phyloP scores from a whole-genome alignment of 2,888 invertebrate genomes.

The Andricus curvator region DNA sequence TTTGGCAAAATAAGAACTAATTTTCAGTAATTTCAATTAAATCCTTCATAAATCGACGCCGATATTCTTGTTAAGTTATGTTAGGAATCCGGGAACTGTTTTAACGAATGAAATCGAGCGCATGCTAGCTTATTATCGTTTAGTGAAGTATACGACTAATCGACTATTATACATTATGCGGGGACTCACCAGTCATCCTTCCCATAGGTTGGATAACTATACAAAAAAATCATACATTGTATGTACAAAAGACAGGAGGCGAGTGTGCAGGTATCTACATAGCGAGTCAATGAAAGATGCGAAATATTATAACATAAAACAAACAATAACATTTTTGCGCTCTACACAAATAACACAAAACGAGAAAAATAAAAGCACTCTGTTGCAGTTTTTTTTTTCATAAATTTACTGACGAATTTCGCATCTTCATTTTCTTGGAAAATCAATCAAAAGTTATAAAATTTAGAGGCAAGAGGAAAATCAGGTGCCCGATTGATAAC shows the following conservation, averaged over 20 bases:
- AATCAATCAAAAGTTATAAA: neutral
- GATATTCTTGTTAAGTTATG: neutral
- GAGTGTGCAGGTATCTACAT: slow-evolving; percentile 43
- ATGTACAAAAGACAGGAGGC: slow-evolving; percentile 68
- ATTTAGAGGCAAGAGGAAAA: neutral
- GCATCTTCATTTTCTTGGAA: slow-evolving; percentile 1
- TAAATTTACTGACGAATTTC: neutral
- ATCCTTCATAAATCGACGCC: neutral
- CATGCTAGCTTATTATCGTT: slow-evolving; percentile 47
- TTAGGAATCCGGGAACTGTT: neutral
- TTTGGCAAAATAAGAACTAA: no score
- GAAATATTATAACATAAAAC: neutral
- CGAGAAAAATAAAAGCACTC: neutral
- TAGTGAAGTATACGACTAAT: slow-evolving; percentile 55
- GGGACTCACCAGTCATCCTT: slow-evolving; percentile 82
- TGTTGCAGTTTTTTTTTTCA: neutral
- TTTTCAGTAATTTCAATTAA: no score
- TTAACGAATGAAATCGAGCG: slow-evolving; percentile 32
- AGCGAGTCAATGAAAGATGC: neutral
- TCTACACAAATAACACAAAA: neutral
- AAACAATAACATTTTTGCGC: neutral
- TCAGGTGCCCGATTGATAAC: neutral
- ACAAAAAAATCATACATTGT: slow-evolving; percentile 73
- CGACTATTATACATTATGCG: slow-evolving; percentile 70
- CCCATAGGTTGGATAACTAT: slow-evolving; percentile 82